Percentiles rank a stretch among this genome's conserved stretches.
phyloP scores from a whole-genome alignment of 2,888 invertebrate genomes.

The Calliphora vomitoria region DNA sequence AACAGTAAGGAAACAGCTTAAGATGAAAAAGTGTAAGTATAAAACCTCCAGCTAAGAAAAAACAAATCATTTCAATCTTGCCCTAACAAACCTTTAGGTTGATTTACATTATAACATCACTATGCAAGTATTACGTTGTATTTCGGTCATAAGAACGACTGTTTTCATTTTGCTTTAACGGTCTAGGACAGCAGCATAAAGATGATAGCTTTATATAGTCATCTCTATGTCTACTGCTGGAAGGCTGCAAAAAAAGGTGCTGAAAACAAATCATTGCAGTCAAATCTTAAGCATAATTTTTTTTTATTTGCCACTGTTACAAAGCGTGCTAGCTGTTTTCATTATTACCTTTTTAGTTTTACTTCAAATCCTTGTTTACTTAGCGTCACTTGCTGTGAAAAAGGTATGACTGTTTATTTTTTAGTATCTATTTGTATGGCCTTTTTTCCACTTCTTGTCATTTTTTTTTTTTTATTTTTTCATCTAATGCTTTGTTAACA shows the following conservation, averaged over 20 bases:
- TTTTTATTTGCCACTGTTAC: not conserved
- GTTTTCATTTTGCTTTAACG: not conserved
- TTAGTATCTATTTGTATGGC: not conserved
- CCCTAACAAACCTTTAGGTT: conserved; percentile 42
- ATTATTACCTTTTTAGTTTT: conserved; percentile 4
- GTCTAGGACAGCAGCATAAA: not conserved
- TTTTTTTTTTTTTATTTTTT: not conserved
- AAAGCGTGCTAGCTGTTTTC: not conserved
- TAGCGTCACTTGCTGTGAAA: not conserved
- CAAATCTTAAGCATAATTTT: conserved; percentile 21
- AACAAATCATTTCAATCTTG: conserved; percentile 35
- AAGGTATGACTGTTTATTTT: not conserved
- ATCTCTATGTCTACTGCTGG: not conserved
- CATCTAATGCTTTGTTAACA: conserved; percentile 23
- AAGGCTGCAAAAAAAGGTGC: not conserved
- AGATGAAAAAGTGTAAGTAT: not conserved
- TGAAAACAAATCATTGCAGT: conserved; percentile 34
- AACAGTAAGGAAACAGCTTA: not conserved
- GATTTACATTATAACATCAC: conserved; percentile 17
- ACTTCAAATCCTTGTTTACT: conserved; percentile 7
- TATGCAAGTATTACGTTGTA: not conserved
- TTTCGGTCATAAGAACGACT: not conserved
- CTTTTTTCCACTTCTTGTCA: not conserved
- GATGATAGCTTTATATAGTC: not conserved
- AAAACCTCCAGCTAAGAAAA: not conserved